Evolutionary conservation across 2,113 vertebrate genomes (phyloP).

Genomic region (Atrichornis clamosus): DNA sequence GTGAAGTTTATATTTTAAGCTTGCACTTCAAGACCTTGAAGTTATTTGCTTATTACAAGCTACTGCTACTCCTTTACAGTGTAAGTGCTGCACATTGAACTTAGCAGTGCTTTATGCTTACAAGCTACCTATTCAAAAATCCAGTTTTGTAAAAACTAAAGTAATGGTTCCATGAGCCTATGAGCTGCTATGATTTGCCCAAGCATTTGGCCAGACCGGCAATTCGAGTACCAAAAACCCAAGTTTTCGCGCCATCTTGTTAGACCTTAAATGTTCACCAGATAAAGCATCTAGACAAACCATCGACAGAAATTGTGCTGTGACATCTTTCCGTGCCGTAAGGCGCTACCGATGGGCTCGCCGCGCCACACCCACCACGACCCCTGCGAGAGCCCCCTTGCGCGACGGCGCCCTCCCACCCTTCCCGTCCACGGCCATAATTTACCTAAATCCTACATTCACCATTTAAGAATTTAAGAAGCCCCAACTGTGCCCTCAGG

Average conservation of each 20-base stretch:
- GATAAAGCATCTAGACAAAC: neutral
- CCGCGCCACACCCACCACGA: accelerated
- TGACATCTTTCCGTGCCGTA: neutral
- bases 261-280: too few species aligned
- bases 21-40: neutral
- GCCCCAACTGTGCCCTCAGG: accelerated
- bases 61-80: neutral
- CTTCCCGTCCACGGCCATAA: accelerated
- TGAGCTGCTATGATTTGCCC: neutral
- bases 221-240: neutral
- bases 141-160: neutral
- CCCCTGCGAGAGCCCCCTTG: accelerated
- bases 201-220: accelerated
- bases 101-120: neutral
- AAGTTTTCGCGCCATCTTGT: neutral
- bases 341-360: neutral
- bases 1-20: neutral
- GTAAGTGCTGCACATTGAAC: accelerated
- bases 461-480: accelerated
- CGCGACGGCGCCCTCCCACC: accelerated
- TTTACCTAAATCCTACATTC: accelerated
- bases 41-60: neutral
- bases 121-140: neutral
- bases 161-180: neutral
- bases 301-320: accelerated